Conservation (phyloP, 2,797 vertebrate genomes). For the Catharus ustulatus region DNA sequence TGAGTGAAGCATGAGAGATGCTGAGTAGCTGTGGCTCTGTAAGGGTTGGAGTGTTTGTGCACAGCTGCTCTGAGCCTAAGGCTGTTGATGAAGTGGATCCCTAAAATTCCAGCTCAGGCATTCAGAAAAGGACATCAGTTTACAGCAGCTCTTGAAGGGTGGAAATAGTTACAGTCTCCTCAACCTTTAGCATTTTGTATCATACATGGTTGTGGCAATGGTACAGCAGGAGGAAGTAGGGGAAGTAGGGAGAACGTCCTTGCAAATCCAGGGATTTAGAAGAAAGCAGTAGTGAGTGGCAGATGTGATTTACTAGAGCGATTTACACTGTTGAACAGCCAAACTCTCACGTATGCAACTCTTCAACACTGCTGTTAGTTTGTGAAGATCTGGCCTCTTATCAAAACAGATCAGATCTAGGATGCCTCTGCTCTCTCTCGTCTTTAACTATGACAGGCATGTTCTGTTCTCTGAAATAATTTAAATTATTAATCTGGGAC, state of each 20-base stretch:
- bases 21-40: not conserved
- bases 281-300: not conserved
- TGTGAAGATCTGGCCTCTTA: not conserved
- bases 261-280: not conserved
- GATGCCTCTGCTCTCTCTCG: not conserved
- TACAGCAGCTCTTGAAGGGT: not conserved
- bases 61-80: not conserved
- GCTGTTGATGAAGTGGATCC: not conserved
- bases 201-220: not conserved
- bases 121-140: not conserved
- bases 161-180: not conserved
- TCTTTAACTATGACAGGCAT: not conserved
- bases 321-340: not conserved
- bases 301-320: not conserved
- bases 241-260: not conserved
- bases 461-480: not conserved
- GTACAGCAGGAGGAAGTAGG: not conserved
- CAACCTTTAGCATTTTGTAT: not conserved
- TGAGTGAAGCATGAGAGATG: not conserved
- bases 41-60: not conserved
- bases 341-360: not conserved
- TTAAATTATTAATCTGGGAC: not conserved
- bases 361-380: not conserved
- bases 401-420: not conserved
- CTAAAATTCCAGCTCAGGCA: not conserved